Conservation (phyloP, 2,888 invertebrate species). For the Andrena haemorrhoa region DNA sequence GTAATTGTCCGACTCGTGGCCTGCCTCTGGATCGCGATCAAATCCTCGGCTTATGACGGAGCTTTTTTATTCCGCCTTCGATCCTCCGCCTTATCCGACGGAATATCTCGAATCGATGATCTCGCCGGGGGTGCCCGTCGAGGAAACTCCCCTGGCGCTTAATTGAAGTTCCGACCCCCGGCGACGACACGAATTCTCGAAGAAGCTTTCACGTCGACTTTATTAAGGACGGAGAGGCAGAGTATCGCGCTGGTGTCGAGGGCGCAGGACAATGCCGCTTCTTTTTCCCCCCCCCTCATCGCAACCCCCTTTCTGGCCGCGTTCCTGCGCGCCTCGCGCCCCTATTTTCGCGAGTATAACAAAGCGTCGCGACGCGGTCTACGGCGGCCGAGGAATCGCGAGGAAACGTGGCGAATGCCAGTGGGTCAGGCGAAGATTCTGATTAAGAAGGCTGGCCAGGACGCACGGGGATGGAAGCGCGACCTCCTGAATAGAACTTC, state of each 20-base stretch:
- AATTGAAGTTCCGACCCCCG: conserved; percentile 39
- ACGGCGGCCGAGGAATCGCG: conserved; percentile 54
- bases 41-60: conserved; percentile 17
- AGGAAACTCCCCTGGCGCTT: conserved; percentile 29
- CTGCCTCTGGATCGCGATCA: conserved; percentile 12
- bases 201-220: conserved; percentile 56
- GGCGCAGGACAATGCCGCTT: conserved; percentile 58
- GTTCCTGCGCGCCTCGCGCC: conserved; percentile 12
- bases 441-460: conserved; percentile 70
- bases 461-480: conserved; percentile 8
- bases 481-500: conserved; percentile 10
- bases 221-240: conserved; percentile 55
- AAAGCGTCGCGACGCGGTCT: conserved; percentile 59
- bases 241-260: conserved; percentile 48
- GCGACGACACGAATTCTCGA: conserved; percentile 32
- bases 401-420: conserved; percentile 63
- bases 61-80: conserved; percentile 5
- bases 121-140: not conserved
- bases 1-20: conserved; percentile 22
- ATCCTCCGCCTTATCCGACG: not conserved
- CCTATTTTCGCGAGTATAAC: conserved; percentile 54
- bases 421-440: conserved; percentile 71
- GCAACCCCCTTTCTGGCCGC: not conserved
- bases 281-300: not conserved
- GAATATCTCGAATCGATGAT: conserved; percentile 29